Evolutionary conservation across 2,797 vertebrate genomes (phyloP).

Genomic region (Phrynocephalus forsythii): DNA sequence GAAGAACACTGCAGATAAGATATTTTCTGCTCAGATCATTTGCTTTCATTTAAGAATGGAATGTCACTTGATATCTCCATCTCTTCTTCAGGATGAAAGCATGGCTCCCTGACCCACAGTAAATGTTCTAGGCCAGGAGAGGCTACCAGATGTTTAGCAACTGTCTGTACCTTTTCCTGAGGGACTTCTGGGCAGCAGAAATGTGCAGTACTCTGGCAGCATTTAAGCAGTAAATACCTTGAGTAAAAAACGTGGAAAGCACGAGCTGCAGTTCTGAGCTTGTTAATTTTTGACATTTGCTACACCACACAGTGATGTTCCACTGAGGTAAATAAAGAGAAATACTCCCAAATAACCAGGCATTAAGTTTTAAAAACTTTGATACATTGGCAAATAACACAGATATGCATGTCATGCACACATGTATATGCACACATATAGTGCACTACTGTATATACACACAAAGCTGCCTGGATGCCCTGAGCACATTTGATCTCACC

Average conservation of each 20-base stretch:
- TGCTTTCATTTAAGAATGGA: conserved; percentile 39
- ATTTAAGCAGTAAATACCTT: conserved; percentile 37
- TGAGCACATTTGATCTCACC: no score
- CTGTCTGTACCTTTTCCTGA: conserved; percentile 30
- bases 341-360: not conserved
- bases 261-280: not conserved
- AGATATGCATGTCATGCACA: not conserved
- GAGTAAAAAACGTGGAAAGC: conserved; percentile 21
- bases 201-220: not conserved
- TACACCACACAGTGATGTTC: not conserved
- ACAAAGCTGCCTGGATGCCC: no score
- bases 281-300: not conserved
- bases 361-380: not conserved
- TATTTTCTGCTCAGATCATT: conserved; percentile 36
- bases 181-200: conserved; percentile 18
- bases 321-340: no score
- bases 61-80: not conserved
- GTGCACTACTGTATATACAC: no score
- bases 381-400: not conserved
- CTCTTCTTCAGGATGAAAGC: conserved; percentile 46
- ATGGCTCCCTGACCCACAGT: conserved; percentile 38
- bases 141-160: conserved; percentile 49
- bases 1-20: conserved; percentile 43
- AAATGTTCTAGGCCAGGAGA: conserved; percentile 40
- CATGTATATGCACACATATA: no score